phyloP scores from a whole-genome alignment of 2,113 vertebrate species.

The Pogona vitticeps region DNA sequence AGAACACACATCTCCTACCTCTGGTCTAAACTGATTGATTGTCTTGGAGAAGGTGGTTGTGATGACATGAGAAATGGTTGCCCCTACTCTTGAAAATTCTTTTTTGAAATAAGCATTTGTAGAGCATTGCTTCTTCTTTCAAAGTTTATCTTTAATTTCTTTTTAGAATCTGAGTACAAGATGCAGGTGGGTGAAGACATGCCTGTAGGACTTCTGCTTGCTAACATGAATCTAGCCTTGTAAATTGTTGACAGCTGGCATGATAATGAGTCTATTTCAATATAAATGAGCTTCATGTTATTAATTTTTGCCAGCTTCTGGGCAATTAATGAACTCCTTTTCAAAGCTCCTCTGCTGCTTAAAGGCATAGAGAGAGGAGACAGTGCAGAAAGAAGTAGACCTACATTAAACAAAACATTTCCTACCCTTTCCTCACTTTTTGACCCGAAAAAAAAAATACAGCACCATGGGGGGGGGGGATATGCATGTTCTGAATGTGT shows the following conservation, averaged over 20 bases:
- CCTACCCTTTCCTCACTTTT: constrained; percentile 33
- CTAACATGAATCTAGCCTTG: constrained; percentile 66
- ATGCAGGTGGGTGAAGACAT: constrained; percentile 67
- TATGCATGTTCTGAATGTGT: background rate
- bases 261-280: constrained; percentile 77
- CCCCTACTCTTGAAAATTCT: no score
- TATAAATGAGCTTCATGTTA: constrained; percentile 76
- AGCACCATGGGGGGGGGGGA: background rate
- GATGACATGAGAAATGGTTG: background rate
- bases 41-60: background rate
- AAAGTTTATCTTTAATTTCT: no score
- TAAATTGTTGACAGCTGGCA: constrained; percentile 76
- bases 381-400: constrained; percentile 48
- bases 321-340: constrained; percentile 70
- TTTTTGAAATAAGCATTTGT: background rate
- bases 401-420: constrained; percentile 6
- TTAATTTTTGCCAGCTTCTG: constrained; percentile 76
- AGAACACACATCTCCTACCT: no score
- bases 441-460: constrained; percentile 26
- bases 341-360: constrained; percentile 65
- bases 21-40: background rate
- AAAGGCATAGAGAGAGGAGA: constrained; percentile 38
- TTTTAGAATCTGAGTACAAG: background rate
- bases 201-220: constrained; percentile 62
- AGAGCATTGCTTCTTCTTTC: no score